Evolutionary conservation across 2,113 vertebrate species (phyloP).

Genomic region (Gobiocypris rarus): DNA sequence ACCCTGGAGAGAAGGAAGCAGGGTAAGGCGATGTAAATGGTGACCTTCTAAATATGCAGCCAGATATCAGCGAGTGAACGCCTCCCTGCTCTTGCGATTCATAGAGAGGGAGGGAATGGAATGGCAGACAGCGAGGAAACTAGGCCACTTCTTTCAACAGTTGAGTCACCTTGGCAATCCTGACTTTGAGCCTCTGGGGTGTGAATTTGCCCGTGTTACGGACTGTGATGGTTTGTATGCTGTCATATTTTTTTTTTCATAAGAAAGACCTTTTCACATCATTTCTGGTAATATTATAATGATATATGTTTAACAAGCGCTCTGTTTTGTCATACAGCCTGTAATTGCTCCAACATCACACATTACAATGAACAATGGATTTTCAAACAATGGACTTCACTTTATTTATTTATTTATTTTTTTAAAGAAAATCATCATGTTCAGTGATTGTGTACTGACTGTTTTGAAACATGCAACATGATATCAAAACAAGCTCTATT

Average conservation of each 20-base stretch:
- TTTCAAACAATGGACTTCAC: neutral
- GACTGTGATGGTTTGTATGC: slow-evolving; percentile 19
- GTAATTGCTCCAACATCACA: neutral
- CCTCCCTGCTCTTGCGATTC: slow-evolving; percentile 51
- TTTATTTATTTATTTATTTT: neutral
- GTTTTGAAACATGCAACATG: neutral
- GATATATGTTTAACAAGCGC: neutral
- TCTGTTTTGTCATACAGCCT: neutral
- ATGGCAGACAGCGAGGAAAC: slow-evolving; percentile 49
- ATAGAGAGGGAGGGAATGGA: slow-evolving; percentile 46
- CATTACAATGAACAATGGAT: neutral
- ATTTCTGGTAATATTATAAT: neutral
- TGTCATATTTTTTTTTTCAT: neutral
- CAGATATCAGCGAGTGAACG: slow-evolving; percentile 58
- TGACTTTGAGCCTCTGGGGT: slow-evolving; percentile 43
- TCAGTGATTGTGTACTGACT: neutral
- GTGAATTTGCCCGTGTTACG: slow-evolving; percentile 27
- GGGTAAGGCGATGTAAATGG: slow-evolving; percentile 65
- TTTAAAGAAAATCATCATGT: neutral
- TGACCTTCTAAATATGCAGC: slow-evolving; percentile 74
- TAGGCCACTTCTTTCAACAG: slow-evolving; percentile 54
- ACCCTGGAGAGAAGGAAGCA: slow-evolving; percentile 64
- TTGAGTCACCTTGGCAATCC: slow-evolving; percentile 48
- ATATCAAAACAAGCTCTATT: neutral
- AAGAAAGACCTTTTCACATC: neutral